Percentiles rank a stretch among this genome's conserved stretches.
These are phyloP conservation scores for Napeogenes inachia DNA, from an alignment of 2,888 invertebrate species.

Conservation along the genomic window DNA sequence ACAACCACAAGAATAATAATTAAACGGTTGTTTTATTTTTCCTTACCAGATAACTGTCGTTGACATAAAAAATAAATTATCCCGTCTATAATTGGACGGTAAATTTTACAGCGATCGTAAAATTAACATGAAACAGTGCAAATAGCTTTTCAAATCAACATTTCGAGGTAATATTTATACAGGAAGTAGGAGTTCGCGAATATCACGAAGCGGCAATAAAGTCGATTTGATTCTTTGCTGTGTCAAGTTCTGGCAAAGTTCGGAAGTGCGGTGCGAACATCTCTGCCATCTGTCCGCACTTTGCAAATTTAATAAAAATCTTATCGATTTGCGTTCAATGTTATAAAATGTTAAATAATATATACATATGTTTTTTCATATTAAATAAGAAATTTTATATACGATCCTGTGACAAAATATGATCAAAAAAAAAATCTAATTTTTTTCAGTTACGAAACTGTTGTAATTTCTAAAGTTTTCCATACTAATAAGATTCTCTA, in stretches of 20 bases:
- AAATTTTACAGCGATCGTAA: constrained; percentile 57
- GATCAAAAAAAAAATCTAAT: too few species aligned
- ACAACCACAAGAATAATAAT: constrained; percentile 38
- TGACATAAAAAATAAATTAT: constrained; percentile 58
- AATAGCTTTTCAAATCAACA: constrained; percentile 53
- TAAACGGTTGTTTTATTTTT: constrained; percentile 43
- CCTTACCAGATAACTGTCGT: constrained; percentile 42
- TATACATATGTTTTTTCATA: neutral
- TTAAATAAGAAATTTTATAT: neutral
- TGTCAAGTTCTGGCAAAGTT: constrained; percentile 58
- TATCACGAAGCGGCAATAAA: constrained; percentile 50
- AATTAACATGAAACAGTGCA: constrained; percentile 57
- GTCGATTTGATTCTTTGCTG: constrained; percentile 42
- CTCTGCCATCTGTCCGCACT: constrained; percentile 59
- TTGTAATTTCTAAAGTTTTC: too few species aligned
- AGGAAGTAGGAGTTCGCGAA: constrained; percentile 19
- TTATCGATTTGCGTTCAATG: constrained; percentile 11
- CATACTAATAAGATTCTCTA: too few species aligned
- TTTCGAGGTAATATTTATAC: constrained; percentile 35
- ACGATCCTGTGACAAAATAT: too few species aligned
- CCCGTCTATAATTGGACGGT: constrained; percentile 55
- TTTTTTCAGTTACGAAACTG: too few species aligned
- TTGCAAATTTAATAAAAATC: constrained; percentile 61
- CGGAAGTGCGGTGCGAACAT: constrained; percentile 60
- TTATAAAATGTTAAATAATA: neutral